A percentile compares a stretch with the other conserved stretches of the same genome.
Evolutionary conservation across 1,140 invertebrate species (phyloP).

Genomic region (Periplaneta americana): DNA sequence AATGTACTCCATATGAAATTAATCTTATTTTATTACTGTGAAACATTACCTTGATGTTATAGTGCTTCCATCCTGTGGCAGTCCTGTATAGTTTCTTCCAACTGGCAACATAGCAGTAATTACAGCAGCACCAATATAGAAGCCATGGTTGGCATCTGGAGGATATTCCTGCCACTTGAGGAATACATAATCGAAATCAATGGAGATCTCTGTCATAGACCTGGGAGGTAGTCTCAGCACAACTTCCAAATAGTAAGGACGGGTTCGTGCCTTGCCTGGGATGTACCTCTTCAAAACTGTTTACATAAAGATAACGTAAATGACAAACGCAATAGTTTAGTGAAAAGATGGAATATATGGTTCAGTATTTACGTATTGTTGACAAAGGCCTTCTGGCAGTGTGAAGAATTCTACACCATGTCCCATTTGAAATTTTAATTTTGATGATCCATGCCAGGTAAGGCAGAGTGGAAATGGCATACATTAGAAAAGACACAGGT

Average conservation of each 20-base stretch:
- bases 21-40: too few species aligned
- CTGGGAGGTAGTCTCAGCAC: constrained; percentile 71
- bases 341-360: too few species aligned
- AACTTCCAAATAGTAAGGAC: constrained; percentile 87
- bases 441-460: too few species aligned
- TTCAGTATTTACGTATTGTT: too few species aligned
- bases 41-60: constrained; percentile 49
- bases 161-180: constrained; percentile 99
- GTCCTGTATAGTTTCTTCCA: constrained; percentile 70
- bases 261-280: constrained; percentile 76
- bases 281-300: constrained; percentile 43
- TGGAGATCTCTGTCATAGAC: constrained; percentile 73
- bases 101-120: constrained; percentile 72
- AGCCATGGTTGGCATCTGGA: constrained; percentile 98
- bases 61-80: constrained; percentile 63
- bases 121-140: constrained; percentile 84
- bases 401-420: too few species aligned
- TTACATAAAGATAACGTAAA: not conserved
- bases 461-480: too few species aligned
- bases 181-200: constrained; percentile 92
- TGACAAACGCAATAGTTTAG: too few species aligned
- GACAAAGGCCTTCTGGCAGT: not conserved
- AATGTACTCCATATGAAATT: too few species aligned
- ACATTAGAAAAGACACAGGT: too few species aligned
- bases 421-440: not conserved